phyloP scores from a whole-genome alignment of 2,113 vertebrate species.

The Platycercus adscitus region DNA sequence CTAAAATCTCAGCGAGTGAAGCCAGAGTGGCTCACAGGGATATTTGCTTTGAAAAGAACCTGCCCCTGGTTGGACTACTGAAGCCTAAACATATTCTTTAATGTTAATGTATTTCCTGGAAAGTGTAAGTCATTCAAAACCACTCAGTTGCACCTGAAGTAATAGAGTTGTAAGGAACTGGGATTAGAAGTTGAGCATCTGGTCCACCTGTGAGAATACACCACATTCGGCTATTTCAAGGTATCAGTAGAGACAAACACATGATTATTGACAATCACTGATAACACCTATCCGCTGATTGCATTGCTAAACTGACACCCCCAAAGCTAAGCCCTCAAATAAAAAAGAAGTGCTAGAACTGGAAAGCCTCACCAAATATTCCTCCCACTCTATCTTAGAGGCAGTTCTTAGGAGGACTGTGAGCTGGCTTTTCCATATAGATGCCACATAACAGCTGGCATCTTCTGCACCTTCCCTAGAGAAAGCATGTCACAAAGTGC shows the following conservation, averaged over 20 bases:
- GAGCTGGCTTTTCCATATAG: background rate
- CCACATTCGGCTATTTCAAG: fast-evolving
- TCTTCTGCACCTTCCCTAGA: background rate
- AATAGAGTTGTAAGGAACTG: background rate
- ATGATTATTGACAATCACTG: too few species aligned
- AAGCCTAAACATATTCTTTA: background rate
- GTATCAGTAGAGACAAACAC: background rate
- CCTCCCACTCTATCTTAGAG: fast-evolving
- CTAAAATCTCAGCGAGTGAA: background rate
- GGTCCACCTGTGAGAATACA: background rate
- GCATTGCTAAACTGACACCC: background rate
- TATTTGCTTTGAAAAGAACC: background rate
- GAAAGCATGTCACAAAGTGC: background rate
- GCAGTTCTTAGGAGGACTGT: background rate
- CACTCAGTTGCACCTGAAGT: background rate
- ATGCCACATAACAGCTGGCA: background rate
- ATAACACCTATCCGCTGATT: background rate
- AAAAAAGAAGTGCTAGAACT: background rate
- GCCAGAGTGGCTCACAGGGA: background rate
- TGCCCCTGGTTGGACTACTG: background rate
- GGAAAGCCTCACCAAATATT: background rate
- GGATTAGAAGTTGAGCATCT: background rate
- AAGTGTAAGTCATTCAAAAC: background rate
- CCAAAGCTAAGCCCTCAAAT: background rate
- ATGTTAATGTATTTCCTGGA: background rate